Evolutionary conservation across 2,888 invertebrate genomes (phyloP).

Genomic region (Alloplasta piceator): DNA sequence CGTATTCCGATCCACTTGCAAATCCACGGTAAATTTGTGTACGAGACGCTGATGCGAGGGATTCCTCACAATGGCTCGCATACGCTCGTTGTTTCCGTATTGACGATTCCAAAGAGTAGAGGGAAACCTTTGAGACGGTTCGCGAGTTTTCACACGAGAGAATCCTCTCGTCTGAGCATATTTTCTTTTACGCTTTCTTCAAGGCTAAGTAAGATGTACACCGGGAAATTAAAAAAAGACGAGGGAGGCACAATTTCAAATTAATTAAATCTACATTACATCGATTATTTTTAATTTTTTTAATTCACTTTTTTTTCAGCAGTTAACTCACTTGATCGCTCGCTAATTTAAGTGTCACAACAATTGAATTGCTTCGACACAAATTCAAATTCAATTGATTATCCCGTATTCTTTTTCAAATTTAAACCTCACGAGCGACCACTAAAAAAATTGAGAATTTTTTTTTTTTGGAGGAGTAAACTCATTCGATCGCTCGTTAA

Average conservation of each 20-base stretch:
- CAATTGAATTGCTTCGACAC: too few species aligned
- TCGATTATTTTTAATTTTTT: neutral
- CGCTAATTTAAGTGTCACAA: too few species aligned
- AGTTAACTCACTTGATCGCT: too few species aligned
- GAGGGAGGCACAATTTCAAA: slow-evolving; percentile 5
- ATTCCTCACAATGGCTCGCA: slow-evolving; percentile 21
- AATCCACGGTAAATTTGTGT: slow-evolving; percentile 11
- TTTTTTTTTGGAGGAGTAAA: too few species aligned
- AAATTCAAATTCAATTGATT: too few species aligned
- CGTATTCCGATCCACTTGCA: slow-evolving; percentile 9
- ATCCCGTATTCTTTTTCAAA: too few species aligned
- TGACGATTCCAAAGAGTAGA: slow-evolving; percentile 13
- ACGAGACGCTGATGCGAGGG: neutral
- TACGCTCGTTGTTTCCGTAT: slow-evolving; percentile 38
- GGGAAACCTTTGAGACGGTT: slow-evolving; percentile 17
- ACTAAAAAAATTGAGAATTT: too few species aligned
- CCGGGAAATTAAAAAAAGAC: neutral
- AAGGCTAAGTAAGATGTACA: slow-evolving; percentile 16
- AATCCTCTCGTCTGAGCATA: slow-evolving; percentile 5
- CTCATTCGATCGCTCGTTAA: too few species aligned
- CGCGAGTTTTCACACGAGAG: too few species aligned
- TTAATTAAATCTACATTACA: too few species aligned
- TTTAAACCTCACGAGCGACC: too few species aligned
- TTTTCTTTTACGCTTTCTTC: slow-evolving; percentile 13
- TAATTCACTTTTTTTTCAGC: too few species aligned